A percentile compares a stretch with the other conserved stretches of the same genome.
Conservation (phyloP, 2,888 invertebrate genomes). For the Caenorhabditis virilis region DNA sequence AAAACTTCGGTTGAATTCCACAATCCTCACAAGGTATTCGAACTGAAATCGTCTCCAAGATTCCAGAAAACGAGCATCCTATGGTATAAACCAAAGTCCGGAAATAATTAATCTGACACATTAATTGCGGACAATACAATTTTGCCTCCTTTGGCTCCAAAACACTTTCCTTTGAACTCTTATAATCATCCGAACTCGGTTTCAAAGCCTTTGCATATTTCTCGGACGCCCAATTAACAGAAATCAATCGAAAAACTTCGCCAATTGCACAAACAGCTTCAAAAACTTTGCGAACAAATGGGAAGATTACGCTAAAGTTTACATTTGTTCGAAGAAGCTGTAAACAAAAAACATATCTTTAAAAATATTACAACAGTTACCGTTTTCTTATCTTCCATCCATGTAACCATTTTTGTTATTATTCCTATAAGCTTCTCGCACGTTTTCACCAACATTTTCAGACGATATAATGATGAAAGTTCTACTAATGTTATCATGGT, state of each 20-base stretch:
- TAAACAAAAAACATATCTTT: neutral
- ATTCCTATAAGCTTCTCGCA: conserved; percentile 17
- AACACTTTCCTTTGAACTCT: neutral
- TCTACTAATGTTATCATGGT: conserved; percentile 14
- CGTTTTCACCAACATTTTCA: conserved; percentile 26
- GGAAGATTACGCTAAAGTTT: neutral
- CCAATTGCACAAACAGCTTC: conserved; percentile 37
- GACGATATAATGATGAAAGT: conserved; percentile 25
- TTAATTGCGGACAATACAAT: conserved; percentile 17
- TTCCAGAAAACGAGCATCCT: conserved; percentile 15
- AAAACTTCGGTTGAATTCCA: conserved; percentile 15
- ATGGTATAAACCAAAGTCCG: conserved; percentile 25
- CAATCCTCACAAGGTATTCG: conserved; percentile 13
- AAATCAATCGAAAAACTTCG: conserved; percentile 32
- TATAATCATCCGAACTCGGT: conserved; percentile 14
- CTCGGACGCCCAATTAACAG: conserved; percentile 20
- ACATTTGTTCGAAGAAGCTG: conserved; percentile 1
- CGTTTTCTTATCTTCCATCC: conserved; percentile 27
- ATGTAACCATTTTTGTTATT: conserved; percentile 20
- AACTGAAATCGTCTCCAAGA: conserved; percentile 19
- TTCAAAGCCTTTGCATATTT: conserved; percentile 11
- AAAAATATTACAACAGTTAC: neutral
- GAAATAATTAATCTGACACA: conserved; percentile 21
- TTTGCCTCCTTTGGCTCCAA: conserved; percentile 6
- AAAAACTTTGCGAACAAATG: conserved; percentile 27